A percentile compares a stretch with the other conserved stretches of the same genome.
phyloP scores from a whole-genome alignment of 2,113 vertebrate species.

The Eidolon helvum region DNA sequence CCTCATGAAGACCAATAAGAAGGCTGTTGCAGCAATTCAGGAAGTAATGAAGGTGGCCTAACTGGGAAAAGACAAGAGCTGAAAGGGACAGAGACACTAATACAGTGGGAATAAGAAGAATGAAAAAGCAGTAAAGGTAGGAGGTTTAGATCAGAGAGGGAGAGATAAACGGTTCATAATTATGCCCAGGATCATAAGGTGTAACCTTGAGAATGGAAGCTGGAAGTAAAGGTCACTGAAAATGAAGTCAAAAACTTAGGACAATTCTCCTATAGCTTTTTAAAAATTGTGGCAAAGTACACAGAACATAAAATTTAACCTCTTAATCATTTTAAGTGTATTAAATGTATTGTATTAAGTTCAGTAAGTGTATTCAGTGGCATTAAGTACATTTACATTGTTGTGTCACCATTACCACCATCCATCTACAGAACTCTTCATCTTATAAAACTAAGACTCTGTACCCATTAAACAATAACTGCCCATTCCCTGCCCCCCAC shows the following conservation, averaged over 20 bases:
- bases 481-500: accelerated
- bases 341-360: not conserved
- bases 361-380: not conserved
- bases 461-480: not conserved
- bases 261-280: not conserved
- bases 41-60: not conserved
- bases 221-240: not conserved
- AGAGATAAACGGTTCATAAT: not conserved
- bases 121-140: not conserved
- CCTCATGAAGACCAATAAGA: not conserved
- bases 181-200: not conserved
- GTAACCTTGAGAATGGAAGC: not conserved
- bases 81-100: not conserved
- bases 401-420: too few species aligned
- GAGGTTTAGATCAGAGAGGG: not conserved
- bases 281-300: not conserved
- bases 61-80: not conserved
- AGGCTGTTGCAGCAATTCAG: not conserved
- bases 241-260: not conserved
- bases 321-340: not conserved
- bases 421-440: not conserved
- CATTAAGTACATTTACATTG: not conserved
- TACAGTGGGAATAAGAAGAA: not conserved
- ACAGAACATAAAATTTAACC: not conserved
- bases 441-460: not conserved